Base-by-base conservation (phyloP, 2,113 vertebrate genomes). In the Apeltes quadracus region DNA sequence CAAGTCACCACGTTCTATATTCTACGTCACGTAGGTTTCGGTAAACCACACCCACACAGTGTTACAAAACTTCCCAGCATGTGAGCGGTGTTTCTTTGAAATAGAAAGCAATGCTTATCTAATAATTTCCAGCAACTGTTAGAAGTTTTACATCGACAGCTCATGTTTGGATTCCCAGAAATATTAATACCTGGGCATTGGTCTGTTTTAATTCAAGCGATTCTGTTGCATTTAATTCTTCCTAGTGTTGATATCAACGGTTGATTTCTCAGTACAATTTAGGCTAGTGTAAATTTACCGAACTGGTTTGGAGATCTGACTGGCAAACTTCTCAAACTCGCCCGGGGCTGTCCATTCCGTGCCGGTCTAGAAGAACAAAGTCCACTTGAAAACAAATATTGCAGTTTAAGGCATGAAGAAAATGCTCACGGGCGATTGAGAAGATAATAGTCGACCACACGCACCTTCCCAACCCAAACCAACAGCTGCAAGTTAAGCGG, bases 331-430 rank as follows among this genome's bases (percentile, higher is more conserved):
- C 22, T 93, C 93, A 82, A 96, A 99, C 69, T 99, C 98, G 23
- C 97, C 98, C 0, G 97, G 98, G 0, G 95, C 96, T 0, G 96
- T 95, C 97, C 97, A 99, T 51, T 98, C 97, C 72, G 85, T 93
- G 32, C 96, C 98, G 4, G 94, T 94, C 97, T 98, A 61, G 4
- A 82, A 88, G 55, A 57, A 67, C 32, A 69, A 64, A 50, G 36
- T 2, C 22, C 5, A 59, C 16, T 23, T 0, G 3, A 74, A 29
- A 34, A 50, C 3, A 61, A n/a, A 73, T 41, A 23, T 29, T 36
- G 58, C 27, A 54, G 11, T 36, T 2, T 51, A 7, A 20, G 3
- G 0, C 23, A 27, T 13, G 9, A 41, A 32, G 10, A 51, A 41
- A 32, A 16, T 0, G 55, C 8, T 0, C 1, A 12, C 0, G 1